Evolutionary conservation across 2,113 vertebrate species (phyloP).

Genomic region (Scatophagus argus): DNA sequence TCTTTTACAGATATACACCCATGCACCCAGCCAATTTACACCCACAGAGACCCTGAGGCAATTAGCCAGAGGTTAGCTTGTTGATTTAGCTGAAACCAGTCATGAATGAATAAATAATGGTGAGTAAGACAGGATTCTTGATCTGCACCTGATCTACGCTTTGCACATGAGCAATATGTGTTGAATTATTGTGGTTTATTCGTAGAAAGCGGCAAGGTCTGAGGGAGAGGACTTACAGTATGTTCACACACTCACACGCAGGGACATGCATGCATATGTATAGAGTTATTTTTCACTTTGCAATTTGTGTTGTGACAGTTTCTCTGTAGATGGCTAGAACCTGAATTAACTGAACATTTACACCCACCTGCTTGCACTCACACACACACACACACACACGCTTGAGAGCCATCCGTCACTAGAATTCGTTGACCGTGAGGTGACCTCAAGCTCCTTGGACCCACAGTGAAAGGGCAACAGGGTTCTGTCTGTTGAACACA

Average conservation of each 20-base stretch:
- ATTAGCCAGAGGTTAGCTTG: constrained; percentile 39
- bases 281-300: constrained; percentile 26
- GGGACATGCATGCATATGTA: constrained; percentile 3
- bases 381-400: not conserved
- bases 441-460: constrained; percentile 46
- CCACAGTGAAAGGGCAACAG: constrained; percentile 47
- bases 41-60: not conserved
- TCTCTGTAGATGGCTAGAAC: constrained; percentile 21
- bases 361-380: constrained; percentile 8
- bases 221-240: not conserved
- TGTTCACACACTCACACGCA: not conserved
- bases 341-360: constrained; percentile 40
- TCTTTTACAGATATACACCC: not conserved
- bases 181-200: constrained; percentile 5
- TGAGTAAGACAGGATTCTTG: constrained; percentile 3
- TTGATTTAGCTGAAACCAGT: constrained; percentile 28
- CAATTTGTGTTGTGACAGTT: constrained; percentile 37
- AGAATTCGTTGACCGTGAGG: constrained; percentile 41
- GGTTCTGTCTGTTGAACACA: constrained; percentile 29
- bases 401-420: constrained; percentile 14
- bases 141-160: constrained; percentile 15
- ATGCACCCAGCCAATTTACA: not conserved
- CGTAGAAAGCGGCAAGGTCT: not conserved
- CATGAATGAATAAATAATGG: constrained; percentile 33
- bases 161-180: constrained; percentile 1